These are phyloP conservation scores for Noctua pronuba DNA, from an alignment of 2,888 invertebrate genomes.

Conservation along the genomic window DNA sequence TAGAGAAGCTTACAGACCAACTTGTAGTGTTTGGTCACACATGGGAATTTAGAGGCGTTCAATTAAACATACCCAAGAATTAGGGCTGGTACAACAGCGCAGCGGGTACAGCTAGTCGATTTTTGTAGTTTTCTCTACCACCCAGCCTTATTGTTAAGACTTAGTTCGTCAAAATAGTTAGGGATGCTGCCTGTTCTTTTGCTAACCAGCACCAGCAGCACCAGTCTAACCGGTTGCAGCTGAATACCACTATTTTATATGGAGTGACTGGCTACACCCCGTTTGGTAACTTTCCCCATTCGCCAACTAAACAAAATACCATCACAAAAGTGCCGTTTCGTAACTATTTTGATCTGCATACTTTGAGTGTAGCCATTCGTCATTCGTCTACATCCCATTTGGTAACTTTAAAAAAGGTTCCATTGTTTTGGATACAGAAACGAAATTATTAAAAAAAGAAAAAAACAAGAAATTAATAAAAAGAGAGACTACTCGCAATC, in stretches of 20 bases:
- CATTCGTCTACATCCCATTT: no score
- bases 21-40: conserved; percentile 37
- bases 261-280: no score
- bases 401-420: background rate
- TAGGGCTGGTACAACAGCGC: background rate
- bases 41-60: conserved; percentile 28
- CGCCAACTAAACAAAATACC: no score
- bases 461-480: background rate
- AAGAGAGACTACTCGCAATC: background rate
- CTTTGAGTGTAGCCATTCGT: no score
- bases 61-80: conserved; percentile 23
- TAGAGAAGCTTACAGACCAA: conserved; percentile 45
- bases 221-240: background rate
- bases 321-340: no score
- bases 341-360: no score
- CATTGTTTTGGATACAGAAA: background rate
- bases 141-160: no score
- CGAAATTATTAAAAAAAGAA: background rate
- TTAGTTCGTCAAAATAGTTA: background rate
- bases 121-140: background rate
- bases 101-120: background rate
- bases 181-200: no score
- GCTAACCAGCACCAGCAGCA: no score
- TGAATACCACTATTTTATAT: background rate
- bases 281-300: no score